These are phyloP conservation scores for Octonoba sinensis DNA, from an alignment of 2,888 invertebrate genomes.

Conservation along the genomic window DNA sequence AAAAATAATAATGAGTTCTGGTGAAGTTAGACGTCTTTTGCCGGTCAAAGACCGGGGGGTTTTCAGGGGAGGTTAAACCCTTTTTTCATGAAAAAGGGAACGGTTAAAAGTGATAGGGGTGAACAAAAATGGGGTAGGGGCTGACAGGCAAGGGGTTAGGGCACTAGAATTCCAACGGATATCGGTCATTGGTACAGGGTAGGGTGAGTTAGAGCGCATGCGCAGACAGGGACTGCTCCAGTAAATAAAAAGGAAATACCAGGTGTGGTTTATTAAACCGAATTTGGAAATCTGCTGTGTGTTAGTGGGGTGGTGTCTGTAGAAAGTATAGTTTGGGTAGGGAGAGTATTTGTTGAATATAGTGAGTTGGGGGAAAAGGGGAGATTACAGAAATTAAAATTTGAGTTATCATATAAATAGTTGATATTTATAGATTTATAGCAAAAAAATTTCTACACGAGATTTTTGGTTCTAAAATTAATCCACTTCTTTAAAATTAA, in stretches of 20 bases:
- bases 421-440: too few species aligned
- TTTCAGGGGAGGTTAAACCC: background rate
- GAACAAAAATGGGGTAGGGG: background rate
- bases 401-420: too few species aligned
- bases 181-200: constrained; percentile 55
- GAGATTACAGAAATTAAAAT: too few species aligned
- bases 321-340: too few species aligned
- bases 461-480: too few species aligned
- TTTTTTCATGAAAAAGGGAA: background rate
- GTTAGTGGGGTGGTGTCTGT: too few species aligned
- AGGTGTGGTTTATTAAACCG: constrained; percentile 16
- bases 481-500: too few species aligned
- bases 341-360: too few species aligned
- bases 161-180: constrained; percentile 51
- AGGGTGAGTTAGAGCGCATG: background rate
- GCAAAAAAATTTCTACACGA: too few species aligned
- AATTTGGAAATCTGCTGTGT: too few species aligned
- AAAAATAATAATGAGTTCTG: constrained; percentile 14
- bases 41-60: constrained; percentile 13
- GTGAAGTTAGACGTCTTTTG: background rate
- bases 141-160: constrained; percentile 21
- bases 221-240: constrained; percentile 11
- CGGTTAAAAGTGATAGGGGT: background rate
- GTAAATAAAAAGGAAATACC: constrained; percentile 1
- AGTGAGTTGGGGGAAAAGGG: too few species aligned